Evolutionary conservation across 2,113 vertebrate species (phyloP).

Genomic region (Sylvilagus bachmani): DNA sequence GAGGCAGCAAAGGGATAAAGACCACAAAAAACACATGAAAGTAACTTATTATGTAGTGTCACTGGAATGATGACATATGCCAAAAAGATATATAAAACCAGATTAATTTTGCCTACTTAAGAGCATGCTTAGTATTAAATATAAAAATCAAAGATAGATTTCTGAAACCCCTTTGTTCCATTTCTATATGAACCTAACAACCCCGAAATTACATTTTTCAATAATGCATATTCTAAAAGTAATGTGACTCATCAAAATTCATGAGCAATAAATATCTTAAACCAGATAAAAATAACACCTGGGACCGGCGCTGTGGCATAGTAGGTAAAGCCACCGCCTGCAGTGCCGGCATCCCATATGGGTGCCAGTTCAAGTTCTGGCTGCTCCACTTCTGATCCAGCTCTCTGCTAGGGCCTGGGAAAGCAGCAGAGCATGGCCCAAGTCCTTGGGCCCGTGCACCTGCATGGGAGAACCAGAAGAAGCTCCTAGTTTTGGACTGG

Average conservation of each 20-base stretch:
- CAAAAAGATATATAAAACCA: constrained; percentile 8
- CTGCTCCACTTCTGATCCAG: no score
- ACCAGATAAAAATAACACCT: constrained; percentile 3
- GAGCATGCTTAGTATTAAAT: neutral
- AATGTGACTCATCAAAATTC: neutral
- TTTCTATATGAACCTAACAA: constrained; percentile 29
- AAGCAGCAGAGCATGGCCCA: no score
- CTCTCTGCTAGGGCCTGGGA: no score
- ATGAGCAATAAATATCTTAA: constrained; percentile 35
- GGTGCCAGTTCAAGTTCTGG: no score
- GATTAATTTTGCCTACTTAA: constrained; percentile 23
- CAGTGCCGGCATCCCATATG: no score
- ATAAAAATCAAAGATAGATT: constrained; percentile 12
- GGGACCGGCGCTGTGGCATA: no score
- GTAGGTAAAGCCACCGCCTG: no score
- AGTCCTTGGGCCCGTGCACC: no score
- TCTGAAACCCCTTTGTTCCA: constrained; percentile 24
- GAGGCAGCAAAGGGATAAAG: neutral
- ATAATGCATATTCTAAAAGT: constrained; percentile 13
- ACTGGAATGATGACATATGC: neutral
- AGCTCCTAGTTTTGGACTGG: no score
- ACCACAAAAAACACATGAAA: constrained; percentile 17
- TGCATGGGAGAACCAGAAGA: no score
- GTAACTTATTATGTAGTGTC: neutral
- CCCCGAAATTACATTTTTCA: constrained; percentile 45